Conservation (phyloP, 2,113 vertebrate species). For the Oostethus manadensis region DNA sequence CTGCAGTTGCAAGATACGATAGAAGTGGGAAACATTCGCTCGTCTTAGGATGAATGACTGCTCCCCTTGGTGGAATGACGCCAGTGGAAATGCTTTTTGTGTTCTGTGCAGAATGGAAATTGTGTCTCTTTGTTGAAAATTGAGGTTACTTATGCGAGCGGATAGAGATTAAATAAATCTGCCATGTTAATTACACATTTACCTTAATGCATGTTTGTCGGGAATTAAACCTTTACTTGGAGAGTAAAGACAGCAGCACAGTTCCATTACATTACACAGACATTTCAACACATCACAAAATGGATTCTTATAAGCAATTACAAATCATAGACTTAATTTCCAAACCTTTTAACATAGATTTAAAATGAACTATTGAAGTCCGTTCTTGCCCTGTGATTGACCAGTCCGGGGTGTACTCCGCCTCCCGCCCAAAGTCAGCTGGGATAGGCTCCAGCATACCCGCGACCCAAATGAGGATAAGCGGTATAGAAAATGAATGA, state of each 20-base stretch:
- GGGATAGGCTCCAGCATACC: no score
- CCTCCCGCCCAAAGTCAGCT: no score
- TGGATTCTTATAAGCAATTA: no score
- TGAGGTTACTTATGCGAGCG: constrained; percentile 8
- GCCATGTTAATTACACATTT: constrained; percentile 3
- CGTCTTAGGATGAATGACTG: constrained; percentile 26
- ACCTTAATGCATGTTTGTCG: neutral
- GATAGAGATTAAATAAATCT: neutral
- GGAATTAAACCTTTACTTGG: neutral
- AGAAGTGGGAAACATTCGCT: neutral
- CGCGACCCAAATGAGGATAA: no score
- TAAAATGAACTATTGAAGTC: no score
- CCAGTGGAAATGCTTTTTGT: constrained; percentile 24
- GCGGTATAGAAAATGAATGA: no score
- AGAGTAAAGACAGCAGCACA: neutral
- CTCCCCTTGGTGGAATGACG: neutral
- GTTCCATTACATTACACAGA: no score
- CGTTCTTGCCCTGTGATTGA: no score
- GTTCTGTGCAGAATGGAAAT: constrained; percentile 18
- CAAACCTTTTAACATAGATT: no score
- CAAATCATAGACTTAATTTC: no score
- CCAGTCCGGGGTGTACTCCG: no score
- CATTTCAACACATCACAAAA: no score
- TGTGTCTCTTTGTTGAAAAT: constrained; percentile 22
- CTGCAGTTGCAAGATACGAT: neutral